Evolutionary conservation across 2,113 vertebrate genomes (phyloP).

Genomic region (Paramormyrops kingsleyae): DNA sequence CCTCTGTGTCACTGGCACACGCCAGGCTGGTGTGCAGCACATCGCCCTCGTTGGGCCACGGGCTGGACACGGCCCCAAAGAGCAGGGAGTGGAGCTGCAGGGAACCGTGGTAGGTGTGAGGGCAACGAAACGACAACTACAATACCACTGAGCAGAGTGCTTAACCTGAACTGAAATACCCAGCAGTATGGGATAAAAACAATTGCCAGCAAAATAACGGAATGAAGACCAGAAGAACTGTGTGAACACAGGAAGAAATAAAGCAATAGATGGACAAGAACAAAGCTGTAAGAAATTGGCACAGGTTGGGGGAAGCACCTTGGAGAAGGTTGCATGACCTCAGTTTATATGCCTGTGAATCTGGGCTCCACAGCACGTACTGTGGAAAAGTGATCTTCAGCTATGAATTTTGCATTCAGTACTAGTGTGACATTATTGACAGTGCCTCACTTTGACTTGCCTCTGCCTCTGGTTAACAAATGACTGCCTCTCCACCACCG

Average conservation of each 20-base stretch:
- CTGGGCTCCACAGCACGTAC: neutral
- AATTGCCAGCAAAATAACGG: neutral
- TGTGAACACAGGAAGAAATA: neutral
- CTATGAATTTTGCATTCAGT: neutral
- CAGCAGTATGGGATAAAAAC: neutral
- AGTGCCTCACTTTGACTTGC: neutral
- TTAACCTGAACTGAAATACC: neutral
- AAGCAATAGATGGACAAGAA: neutral
- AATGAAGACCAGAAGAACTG: neutral
- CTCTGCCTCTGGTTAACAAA: neutral
- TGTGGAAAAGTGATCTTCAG: neutral
- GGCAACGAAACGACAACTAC: neutral
- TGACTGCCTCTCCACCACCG: no score
- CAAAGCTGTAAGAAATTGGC: neutral
- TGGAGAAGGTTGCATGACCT: neutral
- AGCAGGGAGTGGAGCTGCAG: slow-evolving; percentile 74
- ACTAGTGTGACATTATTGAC: neutral
- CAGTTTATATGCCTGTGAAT: neutral
- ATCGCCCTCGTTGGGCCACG: slow-evolving; percentile 26
- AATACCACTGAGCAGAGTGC: neutral
- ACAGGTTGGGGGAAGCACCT: neutral
- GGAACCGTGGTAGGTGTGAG: neutral
- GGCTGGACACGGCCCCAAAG: slow-evolving; percentile 69
- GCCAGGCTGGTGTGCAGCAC: slow-evolving; percentile 53
- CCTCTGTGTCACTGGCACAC: slow-evolving; percentile 69